Evolutionary conservation across 2,888 invertebrate genomes (phyloP), one percentile per base, ranked within the genome.

Genomic region (Diadegma fenestrale): DNA sequence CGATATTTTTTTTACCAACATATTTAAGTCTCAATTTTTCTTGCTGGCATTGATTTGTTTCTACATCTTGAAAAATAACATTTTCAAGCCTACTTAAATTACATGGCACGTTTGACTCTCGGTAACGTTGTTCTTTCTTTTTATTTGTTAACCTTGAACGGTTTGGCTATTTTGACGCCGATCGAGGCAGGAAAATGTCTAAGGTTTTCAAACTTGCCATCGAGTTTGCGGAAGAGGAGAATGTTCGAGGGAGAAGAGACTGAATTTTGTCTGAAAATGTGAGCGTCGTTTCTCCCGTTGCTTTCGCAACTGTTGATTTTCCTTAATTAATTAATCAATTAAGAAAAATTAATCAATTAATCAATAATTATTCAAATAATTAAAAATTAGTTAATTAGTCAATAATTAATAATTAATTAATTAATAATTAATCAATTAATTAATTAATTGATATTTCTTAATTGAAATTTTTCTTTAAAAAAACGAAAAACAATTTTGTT

Each of bases 21-120:
- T 54, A 22, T 8, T 54, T 37, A 22, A 1, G 0, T 22, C 41
- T 3, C n/a, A 37, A 22, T 41, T 41, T 22, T 6, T 72, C 61
- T 19, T 7, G 14, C 43, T 43, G 45, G 71, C 66, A 41, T 64
- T 51, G 61, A 51, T 72, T 64, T 48, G 19, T 63, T 66, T 33
- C 48, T 54, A 45, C 45, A 45, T 45, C 51, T 45, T 48, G 22
- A 68, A 64, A 79, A 73, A 75, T 79, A 43, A 78, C 73, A 73
- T 66, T 80, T 79, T 45, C 48, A 72, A 63, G 77, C 72, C 84
- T 86, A 87, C 83, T 83, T 87, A 87, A 88, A 80, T 87, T 87
- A 87, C 75, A 87, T 87, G 88, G 88, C 88, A 88, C 87, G 79
- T 82, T 85, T 80, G 73, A 82, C 80, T 77, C 69, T 73, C 75